Base-by-base conservation (phyloP, 2,113 vertebrate species). In the Nycticryphes semicollaris region DNA sequence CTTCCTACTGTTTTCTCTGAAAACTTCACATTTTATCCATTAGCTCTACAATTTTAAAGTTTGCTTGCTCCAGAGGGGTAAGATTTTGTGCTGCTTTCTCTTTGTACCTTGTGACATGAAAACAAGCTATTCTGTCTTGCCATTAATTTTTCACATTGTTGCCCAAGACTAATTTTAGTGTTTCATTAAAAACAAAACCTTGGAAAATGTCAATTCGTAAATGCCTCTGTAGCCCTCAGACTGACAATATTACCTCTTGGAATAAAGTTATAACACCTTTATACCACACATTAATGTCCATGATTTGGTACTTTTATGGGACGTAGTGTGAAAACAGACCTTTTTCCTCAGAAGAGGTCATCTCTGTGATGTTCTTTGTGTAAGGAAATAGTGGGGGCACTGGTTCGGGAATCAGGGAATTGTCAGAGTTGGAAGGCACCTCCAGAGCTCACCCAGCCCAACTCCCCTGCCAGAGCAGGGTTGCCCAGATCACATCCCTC, bases 241-340 rank as follows among this genome's bases (percentile, higher is more conserved):
- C 35, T 30, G 63, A 37, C 23, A 56, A 14, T 0, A 2, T 2
- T 2, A 6, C 3, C 31, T 23, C 43, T 12, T 45, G 76, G 60
- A 67, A 45, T 67, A 43, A 84, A 56, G 30, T 11, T 4, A 14
- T 70, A 21, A 64, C 30, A 19, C 20, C 43, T 83, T 62, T 62
- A 30, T 9, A 39, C 4, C 43, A 14, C 10, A 20, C 1, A 6
- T 5, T 4, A 28, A 35, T 14, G 39, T 18, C 50, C 47, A 14
- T 0, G 1, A 1, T 10, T 7, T 2, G 14, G 15, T 21, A 1
- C 20, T 76, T 76, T 51, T 8, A 24, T n/a, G 59, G 70, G 31
- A 28, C 0, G 1, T 6, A 24, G 28, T 14, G 35, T 88, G 51
- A 63, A 41, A n/a, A 41, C 1, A 6, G 25, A 15, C 5, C 3